Base-by-base conservation (phyloP, 2,797 vertebrate genomes). In the Orestias chungarensis region DNA sequence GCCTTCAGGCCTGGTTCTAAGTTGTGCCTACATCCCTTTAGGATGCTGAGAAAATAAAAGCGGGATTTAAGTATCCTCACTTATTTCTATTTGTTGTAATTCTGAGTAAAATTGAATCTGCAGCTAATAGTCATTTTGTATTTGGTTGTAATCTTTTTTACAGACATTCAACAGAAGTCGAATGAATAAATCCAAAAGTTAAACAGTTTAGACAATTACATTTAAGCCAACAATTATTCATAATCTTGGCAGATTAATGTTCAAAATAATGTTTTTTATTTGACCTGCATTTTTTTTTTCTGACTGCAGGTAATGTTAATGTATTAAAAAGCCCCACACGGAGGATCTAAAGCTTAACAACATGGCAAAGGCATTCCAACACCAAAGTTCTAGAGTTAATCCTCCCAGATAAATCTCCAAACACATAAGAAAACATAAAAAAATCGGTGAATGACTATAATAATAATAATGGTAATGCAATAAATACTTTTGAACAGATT, bases 11-110 rank as follows among this genome's bases (percentile, higher is more conserved):
- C 55, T 35, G 18, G 31, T 23, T 35, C 61, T 29, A 71, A 59
- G 55, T 38, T 15, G 29, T n/a, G 20, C 66, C 44, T 50, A 31
- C 20, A n/a, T 81, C 38, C 33, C 64, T 50, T 49, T 68, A 55
- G 54, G 43, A 43, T 15, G 20, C 18, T 11, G 17, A 67, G 64
- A 46, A 29, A 65, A 4, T 73, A 68, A 80, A 64, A 23, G 17
- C 20, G 7, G 9, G 0, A 0, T 25, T 33, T 15, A 1, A 55
- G 18, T 29, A 43, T 29, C 62, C 23, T 23, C 17, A 38, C 40
- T 18, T 61, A 40, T 71, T 42, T 52, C 12, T 64, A 46, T 44
- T 64, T 33, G 20, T 38, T 55, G 18, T 61, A 70, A 43, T 33
- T 44, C n/a, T 35, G 52, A 54, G 70, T 18, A 54, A 44, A 79